Evolutionary conservation across 2,888 invertebrate genomes (phyloP), one percentile per base, ranked within the genome.

Genomic region (Junonia oenone): DNA sequence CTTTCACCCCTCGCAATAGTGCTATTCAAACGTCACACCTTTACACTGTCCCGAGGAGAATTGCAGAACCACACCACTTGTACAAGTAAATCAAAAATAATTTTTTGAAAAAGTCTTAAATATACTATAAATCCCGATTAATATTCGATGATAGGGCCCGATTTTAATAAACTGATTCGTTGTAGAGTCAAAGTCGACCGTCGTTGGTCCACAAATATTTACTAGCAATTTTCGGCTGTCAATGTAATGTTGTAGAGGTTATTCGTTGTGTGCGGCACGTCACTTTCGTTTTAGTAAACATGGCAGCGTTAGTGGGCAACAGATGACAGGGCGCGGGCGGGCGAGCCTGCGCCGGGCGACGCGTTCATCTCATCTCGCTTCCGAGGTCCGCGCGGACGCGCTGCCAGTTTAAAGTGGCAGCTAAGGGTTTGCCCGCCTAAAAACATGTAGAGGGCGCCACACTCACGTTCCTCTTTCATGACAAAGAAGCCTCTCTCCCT

Each of bases 281-380:
- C 87, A 82, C 81, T 83, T 79, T 79, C 73, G 76, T 75, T 78
- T 81, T 81, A 78, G 89, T 89, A 88, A 88, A 87, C 89, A 90
- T 89, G 87, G 87, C 88, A 86, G 85, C 79, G 78, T 67, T 78
- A 72, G 60, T 58, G 57, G 81, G 85, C 86, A 89, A 87, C 88
- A 88, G 88, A 87, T 89, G 89, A 87, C 77, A 78, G 78, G 81
- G 85, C 85, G 84, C 85, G 83, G 83, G 83, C 81, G 79, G 69
- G 73, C 83, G 81, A 66, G 78, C 83, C 85, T 88, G 87, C 87
- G 87, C 86, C 84, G 67, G 71, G 69, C 68, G 70, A 67, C 75
- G 71, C 64, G 70, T 71, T 85, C 84, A 85, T 86, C 81, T 84
- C 88, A 84, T 87, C 75, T 75, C 80, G 73, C 31, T 65, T 64